Percentiles rank a stretch among this genome's conserved stretches.
These are phyloP conservation scores for Echiichthys vipera DNA, from an alignment of 2,797 vertebrate genomes.

Conservation along the genomic window DNA sequence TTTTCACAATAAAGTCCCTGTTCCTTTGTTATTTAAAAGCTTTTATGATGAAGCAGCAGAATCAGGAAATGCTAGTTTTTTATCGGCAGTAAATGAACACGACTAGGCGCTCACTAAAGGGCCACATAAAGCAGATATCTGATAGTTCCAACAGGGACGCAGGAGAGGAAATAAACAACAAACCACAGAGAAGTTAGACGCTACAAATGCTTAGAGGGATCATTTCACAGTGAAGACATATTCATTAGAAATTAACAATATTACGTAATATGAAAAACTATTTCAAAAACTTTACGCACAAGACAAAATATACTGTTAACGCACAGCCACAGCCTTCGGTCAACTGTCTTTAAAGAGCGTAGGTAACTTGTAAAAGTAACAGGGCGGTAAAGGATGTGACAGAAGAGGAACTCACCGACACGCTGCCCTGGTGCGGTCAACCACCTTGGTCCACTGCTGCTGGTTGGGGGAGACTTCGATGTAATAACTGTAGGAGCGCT, in stretches of 20 bases:
- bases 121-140: no score
- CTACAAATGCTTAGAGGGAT: background rate
- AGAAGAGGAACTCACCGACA: constrained; percentile 88
- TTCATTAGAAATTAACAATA: background rate
- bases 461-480: constrained; percentile 95
- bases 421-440: constrained; percentile 91
- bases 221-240: background rate
- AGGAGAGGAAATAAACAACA: no score
- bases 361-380: no score
- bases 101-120: no score
- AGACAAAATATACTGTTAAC: background rate
- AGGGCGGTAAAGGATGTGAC: background rate
- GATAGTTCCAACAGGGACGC: no score
- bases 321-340: background rate
- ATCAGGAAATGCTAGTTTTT: no score
- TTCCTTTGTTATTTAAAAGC: no score
- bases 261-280: background rate
- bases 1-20: no score
- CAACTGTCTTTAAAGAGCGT: no score
- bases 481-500: constrained; percentile 97
- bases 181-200: no score
- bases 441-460: constrained; percentile 95
- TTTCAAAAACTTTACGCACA: background rate
- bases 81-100: no score
- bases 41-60: no score